A percentile compares a stretch with the other conserved stretches of the same genome.
These are phyloP conservation scores for Sarcoramphus papa DNA, from an alignment of 2,797 vertebrate genomes.

Conservation along the genomic window DNA sequence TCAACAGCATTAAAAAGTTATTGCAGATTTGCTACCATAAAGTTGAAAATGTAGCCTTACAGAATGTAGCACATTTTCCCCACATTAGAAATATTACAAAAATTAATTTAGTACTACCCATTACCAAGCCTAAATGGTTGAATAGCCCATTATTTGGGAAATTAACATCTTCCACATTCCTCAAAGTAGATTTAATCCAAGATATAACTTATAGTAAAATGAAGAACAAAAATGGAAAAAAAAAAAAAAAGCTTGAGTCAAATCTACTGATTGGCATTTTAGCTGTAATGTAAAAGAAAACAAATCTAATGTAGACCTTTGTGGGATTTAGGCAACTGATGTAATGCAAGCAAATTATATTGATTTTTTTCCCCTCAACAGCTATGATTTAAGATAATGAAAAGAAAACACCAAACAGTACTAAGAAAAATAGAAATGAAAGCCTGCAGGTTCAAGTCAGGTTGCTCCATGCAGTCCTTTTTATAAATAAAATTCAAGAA, in stretches of 20 bases:
- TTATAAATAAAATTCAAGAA: conserved; percentile 37
- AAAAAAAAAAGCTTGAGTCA: neutral
- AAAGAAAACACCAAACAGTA: neutral
- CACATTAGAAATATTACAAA: neutral
- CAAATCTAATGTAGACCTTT: neutral
- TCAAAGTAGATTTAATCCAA: neutral
- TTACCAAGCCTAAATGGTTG: neutral
- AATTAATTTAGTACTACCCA: neutral
- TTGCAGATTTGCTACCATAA: neutral
- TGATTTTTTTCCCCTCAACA: neutral
- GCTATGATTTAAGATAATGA: neutral
- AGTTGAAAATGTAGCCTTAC: neutral
- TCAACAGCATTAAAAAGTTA: neutral
- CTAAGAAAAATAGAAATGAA: conserved; percentile 5
- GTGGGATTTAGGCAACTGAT: neutral
- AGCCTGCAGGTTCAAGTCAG: conserved; percentile 23
- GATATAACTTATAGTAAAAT: neutral
- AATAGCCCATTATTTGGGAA: neutral
- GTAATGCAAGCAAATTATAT: neutral
- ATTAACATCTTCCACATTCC: neutral
- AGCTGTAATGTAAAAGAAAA: neutral
- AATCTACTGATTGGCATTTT: neutral
- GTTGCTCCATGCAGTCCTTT: neutral
- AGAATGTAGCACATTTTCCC: neutral
- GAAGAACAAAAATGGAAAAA: neutral